Evolutionary conservation across 2,888 invertebrate genomes (phyloP).

Genomic region (Steinernema hermaphroditum): DNA sequence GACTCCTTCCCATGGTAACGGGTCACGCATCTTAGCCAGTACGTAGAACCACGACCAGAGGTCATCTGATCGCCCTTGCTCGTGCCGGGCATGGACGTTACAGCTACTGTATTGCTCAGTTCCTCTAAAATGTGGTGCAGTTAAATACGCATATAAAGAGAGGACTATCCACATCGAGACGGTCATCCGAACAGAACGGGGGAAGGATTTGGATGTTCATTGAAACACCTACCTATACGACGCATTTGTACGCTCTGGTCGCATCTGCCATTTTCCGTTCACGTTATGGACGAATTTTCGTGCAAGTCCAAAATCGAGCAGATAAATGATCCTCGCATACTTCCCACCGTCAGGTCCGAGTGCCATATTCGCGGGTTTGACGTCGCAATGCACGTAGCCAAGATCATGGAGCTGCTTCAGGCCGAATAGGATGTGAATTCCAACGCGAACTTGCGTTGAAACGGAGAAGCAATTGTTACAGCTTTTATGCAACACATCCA

Average conservation of each 20-base stretch:
- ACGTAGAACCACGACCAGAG: conserved; percentile 35
- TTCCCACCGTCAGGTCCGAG: conserved; percentile 43
- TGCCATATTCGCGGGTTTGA: conserved; percentile 53
- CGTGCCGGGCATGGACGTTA: not conserved
- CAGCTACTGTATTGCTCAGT: conserved; percentile 41
- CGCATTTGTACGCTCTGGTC: conserved; percentile 46
- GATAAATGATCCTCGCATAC: conserved; percentile 43
- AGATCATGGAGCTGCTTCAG: conserved; percentile 17
- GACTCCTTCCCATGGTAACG: conserved; percentile 49
- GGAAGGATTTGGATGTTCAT: too few relatives aligned
- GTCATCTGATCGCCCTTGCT: conserved; percentile 29
- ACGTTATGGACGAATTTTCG: conserved; percentile 41
- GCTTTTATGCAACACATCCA: too few relatives aligned
- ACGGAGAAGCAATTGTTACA: conserved; percentile 38
- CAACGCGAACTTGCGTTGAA: conserved; percentile 44
- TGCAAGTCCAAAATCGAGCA: conserved; percentile 51
- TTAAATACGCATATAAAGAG: conserved; percentile 44
- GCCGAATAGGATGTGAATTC: conserved; percentile 44
- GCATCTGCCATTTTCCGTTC: conserved; percentile 37
- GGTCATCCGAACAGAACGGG: conserved; percentile 53
- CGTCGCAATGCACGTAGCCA: conserved; percentile 38
- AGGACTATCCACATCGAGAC: too few relatives aligned
- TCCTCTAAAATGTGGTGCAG: conserved; percentile 48
- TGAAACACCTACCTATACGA: too few relatives aligned
- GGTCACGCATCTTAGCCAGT: conserved; percentile 72